phyloP scores from a whole-genome alignment of 2,888 invertebrate species.

The Drosophila phalerata region DNA sequence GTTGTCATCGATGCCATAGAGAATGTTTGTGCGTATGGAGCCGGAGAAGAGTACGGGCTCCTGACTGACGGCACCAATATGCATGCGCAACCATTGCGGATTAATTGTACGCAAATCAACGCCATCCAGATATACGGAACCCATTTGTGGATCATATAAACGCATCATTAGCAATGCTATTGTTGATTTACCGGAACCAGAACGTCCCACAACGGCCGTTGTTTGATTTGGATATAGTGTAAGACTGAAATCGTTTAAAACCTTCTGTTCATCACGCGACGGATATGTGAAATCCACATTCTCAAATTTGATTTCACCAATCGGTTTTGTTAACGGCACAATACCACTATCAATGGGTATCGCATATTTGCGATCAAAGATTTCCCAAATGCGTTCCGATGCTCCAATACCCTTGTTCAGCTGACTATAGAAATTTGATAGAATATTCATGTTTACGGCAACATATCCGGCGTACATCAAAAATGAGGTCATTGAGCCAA shows the following conservation, averaged over 20 bases:
- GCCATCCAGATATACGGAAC: slow-evolving; percentile 91
- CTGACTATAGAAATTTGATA: slow-evolving; percentile 97
- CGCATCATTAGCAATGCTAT: slow-evolving; percentile 93
- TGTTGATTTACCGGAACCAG: slow-evolving; percentile 98
- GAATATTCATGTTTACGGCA: slow-evolving; percentile 94
- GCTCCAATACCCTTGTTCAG: slow-evolving; percentile 97
- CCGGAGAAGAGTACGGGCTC: slow-evolving; percentile 97
- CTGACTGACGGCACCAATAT: slow-evolving; percentile 94
- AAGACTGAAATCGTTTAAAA: slow-evolving; percentile 90
- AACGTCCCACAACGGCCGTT: slow-evolving; percentile 94
- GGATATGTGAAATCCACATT: slow-evolving; percentile 92
- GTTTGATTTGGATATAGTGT: slow-evolving; percentile 89
- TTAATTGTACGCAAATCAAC: slow-evolving; percentile 91
- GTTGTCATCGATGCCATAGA: slow-evolving; percentile 91
- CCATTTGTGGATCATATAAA: slow-evolving; percentile 93
- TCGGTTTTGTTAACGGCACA: slow-evolving; percentile 78
- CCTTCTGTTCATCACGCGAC: slow-evolving; percentile 87
- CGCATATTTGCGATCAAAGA: slow-evolving; percentile 92
- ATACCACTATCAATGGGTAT: slow-evolving; percentile 89
- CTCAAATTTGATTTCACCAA: slow-evolving; percentile 90
- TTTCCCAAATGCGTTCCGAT: slow-evolving; percentile 94
- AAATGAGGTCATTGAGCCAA: slow-evolving; percentile 97
- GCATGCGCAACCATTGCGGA: slow-evolving; percentile 93
- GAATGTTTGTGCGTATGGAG: slow-evolving; percentile 94
- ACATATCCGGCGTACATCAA: slow-evolving; percentile 97